Conservation (phyloP, 1,140 invertebrate species). For the Trichonephila clavipes region DNA sequence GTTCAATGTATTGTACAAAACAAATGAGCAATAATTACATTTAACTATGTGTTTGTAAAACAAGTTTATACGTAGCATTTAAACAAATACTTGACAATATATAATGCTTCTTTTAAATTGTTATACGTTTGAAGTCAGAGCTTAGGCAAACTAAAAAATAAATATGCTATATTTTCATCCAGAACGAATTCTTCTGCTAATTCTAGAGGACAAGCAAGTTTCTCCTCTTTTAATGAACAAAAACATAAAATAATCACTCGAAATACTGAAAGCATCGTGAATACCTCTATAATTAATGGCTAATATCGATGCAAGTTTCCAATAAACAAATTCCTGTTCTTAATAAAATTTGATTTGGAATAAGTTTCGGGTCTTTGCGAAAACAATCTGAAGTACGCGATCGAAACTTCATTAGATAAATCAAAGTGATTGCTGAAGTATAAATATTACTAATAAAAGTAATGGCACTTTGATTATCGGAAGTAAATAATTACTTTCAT, state of each 20-base stretch:
- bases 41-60: no score
- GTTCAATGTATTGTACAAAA: no score
- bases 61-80: background rate
- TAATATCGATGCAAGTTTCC: slow-evolving; percentile 38
- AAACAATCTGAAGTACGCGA: slow-evolving; percentile 11
- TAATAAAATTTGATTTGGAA: background rate
- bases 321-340: slow-evolving; percentile 19
- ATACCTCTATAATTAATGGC: slow-evolving; percentile 7
- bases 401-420: slow-evolving; percentile 54
- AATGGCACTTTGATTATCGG: slow-evolving; percentile 41
- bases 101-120: background rate
- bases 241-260: background rate
- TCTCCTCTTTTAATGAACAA: background rate
- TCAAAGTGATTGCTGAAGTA: slow-evolving; percentile 29
- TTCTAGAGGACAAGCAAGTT: background rate
- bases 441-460: slow-evolving; percentile 39
- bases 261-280: background rate
- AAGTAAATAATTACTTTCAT: slow-evolving; percentile 43
- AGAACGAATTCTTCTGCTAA: background rate
- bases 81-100: background rate
- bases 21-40: no score
- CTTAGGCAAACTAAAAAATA: background rate
- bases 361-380: background rate
- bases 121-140: background rate
- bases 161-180: background rate